Conservation (phyloP, 2,888 invertebrate genomes). For the Pantelozetes paolii region DNA sequence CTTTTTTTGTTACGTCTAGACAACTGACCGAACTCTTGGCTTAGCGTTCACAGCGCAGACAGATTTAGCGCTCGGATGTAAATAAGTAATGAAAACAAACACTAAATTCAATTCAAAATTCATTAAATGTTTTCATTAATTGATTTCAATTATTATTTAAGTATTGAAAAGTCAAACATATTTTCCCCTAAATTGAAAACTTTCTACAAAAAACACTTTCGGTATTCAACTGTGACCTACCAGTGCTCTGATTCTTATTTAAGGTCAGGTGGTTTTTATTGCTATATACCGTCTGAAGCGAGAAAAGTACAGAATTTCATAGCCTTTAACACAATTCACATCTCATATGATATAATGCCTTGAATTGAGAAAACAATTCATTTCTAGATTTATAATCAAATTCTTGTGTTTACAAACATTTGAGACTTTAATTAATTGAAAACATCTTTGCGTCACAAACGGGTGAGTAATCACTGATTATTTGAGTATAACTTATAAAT, state of each 20-base stretch:
- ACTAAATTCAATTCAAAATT: background rate
- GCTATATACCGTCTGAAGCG: background rate
- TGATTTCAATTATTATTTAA: no score
- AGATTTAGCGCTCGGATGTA: background rate
- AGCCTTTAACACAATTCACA: no score
- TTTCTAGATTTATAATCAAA: background rate
- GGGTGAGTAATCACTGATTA: constrained; percentile 5
- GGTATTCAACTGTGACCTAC: background rate
- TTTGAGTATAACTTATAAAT: background rate
- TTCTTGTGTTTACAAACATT: background rate
- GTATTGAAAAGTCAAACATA: background rate
- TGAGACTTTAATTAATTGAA: background rate
- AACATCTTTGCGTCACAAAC: background rate
- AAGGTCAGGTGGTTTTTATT: background rate
- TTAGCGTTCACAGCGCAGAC: background rate
- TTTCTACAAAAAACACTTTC: background rate
- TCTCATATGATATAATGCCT: background rate
- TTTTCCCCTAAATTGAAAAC: background rate
- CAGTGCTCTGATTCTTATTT: background rate
- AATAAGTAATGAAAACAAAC: background rate
- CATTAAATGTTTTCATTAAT: background rate
- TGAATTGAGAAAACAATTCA: background rate
- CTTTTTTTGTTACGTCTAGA: constrained; percentile 6
- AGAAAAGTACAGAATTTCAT: background rate
- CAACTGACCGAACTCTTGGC: constrained; percentile 17